phyloP scores from a whole-genome alignment of 2,797 vertebrate species.

The Molossus alvarezi region DNA sequence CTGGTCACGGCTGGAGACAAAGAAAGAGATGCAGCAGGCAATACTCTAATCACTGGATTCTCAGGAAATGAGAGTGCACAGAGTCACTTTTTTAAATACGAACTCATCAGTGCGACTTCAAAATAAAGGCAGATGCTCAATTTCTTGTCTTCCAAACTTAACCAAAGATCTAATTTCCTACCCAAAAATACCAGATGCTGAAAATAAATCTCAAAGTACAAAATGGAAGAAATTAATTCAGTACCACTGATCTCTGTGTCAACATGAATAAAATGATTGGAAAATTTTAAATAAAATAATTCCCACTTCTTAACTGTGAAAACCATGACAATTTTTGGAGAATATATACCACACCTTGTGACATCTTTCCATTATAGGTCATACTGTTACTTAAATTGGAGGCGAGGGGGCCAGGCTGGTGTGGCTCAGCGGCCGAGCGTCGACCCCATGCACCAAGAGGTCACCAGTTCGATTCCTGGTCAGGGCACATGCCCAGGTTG shows the following conservation, averaged over 20 bases:
- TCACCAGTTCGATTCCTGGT: too few species aligned
- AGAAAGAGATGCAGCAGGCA: neutral
- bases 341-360: neutral
- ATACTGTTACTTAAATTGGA: neutral
- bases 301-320: neutral
- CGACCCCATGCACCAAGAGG: too few species aligned
- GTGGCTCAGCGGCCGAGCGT: too few species aligned
- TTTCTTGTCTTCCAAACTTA: neutral
- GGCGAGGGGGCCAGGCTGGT: too few species aligned
- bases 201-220: conserved; percentile 50
- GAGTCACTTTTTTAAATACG: neutral
- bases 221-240: conserved; percentile 61
- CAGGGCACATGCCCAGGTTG: too few species aligned
- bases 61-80: neutral
- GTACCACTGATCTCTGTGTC: neutral
- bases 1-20: neutral
- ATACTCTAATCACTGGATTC: conserved; percentile 20
- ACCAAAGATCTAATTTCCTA: conserved; percentile 5
- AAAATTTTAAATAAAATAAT: conserved; percentile 15
- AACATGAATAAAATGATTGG: neutral
- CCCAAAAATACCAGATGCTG: conserved; percentile 38
- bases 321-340: neutral
- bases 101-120: neutral
- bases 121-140: conserved; percentile 13
- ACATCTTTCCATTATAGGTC: neutral